These are phyloP conservation scores for Arvicanthis niloticus DNA, from an alignment of 2,113 vertebrate species.

Conservation along the genomic window DNA sequence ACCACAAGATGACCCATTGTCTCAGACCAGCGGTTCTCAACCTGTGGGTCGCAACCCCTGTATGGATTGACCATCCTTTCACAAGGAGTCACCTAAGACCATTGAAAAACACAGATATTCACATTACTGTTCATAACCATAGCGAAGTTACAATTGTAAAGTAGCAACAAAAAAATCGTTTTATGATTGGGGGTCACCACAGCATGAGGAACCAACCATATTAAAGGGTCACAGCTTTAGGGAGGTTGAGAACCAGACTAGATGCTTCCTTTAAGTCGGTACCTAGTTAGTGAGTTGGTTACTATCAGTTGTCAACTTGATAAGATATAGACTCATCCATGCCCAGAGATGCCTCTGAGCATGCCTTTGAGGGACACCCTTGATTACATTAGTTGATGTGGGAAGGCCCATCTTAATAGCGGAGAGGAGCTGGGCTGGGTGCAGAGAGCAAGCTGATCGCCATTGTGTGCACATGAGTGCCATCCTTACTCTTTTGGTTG, in stretches of 20 bases:
- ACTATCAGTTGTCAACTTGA: neutral
- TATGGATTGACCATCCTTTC: neutral
- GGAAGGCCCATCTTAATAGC: neutral
- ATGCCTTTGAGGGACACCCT: neutral
- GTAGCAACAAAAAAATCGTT: neutral
- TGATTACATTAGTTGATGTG: neutral
- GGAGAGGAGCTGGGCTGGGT: neutral
- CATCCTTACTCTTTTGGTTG: neutral
- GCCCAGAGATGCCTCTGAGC: neutral
- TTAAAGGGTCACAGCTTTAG: neutral
- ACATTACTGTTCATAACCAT: neutral
- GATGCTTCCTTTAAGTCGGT: neutral
- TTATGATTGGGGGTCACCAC: neutral
- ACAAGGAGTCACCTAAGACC: neutral
- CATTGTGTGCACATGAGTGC: rapidly evolving
- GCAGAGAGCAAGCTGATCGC: neutral
- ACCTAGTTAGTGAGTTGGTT: neutral
- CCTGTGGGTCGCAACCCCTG: neutral
- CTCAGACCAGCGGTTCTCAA: neutral
- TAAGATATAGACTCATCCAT: neutral
- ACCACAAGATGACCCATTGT: rapidly evolving
- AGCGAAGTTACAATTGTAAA: neutral
- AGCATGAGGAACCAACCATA: neutral
- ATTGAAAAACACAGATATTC: neutral
- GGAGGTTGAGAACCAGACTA: neutral